Evolutionary conservation across 2,797 vertebrate species (phyloP), one percentile per base, ranked within the genome.

Genomic region (Acanthurus tractus): DNA sequence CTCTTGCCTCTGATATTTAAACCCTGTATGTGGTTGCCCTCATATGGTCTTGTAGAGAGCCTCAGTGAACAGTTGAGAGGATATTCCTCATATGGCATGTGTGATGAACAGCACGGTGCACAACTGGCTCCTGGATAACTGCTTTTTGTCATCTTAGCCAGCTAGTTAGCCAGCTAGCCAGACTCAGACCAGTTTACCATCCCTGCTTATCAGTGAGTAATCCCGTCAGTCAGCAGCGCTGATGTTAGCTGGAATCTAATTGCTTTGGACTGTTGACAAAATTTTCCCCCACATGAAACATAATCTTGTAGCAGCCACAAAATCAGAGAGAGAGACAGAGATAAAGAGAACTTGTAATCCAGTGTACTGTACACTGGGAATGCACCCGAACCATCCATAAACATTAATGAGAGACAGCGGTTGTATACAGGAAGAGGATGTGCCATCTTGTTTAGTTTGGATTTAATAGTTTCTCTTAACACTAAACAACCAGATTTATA

Each of bases 11-110:
- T 87, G 72, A 80, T 78, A 74, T 84, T 75, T 29, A 82, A 88
- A 20, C 84, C 63, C 76, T 64, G 64, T 15, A 85, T 79, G 79
- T 76, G 42, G 78, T 92, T 93, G 91, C 85, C 93, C 92, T 84
- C 66, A 92, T 94, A 92, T 94, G 92, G 92, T 86, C 52, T 74
- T 89, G 87, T 56, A 34, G 76, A 81, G 76, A 74, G 87, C 66
- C 78, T 86, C 63, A 2, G 82, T 78, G 65, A 81, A 78, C 76
- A 86, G 71, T 53, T 68, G 73, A 83, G 76, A 83, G 62, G 78
- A 84, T 75, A 87, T 91, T 92, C 90, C 88, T 87, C 84, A 58
- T 81, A 81, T 79, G 90, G 88, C 67, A 66, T 88, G 86, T 76
- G 72, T 76, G 66, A 81, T 80, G 85, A 89, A 62, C 63, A 78